Conservation (phyloP, 2,797 vertebrate species). For the Crax fasciolata region DNA sequence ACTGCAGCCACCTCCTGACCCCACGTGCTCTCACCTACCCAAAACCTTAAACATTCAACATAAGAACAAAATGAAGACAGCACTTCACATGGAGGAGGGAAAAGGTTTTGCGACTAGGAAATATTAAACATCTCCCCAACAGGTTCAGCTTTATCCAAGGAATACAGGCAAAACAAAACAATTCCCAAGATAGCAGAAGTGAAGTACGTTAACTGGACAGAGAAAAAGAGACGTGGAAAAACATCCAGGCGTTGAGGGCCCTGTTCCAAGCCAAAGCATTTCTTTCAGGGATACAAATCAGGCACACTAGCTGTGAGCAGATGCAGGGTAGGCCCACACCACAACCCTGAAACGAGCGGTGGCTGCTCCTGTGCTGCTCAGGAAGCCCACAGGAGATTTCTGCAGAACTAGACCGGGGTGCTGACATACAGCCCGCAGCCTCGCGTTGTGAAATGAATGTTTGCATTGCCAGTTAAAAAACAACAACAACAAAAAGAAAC, state of each 20-base stretch:
- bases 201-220: background rate
- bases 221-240: background rate
- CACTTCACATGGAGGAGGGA: background rate
- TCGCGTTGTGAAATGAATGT: slow-evolving; percentile 73
- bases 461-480: slow-evolving; percentile 58
- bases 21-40: background rate
- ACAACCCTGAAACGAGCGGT: background rate
- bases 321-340: background rate
- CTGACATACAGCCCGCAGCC: slow-evolving; percentile 32
- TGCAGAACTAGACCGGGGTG: slow-evolving; percentile 60
- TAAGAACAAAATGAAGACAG: background rate
- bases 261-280: slow-evolving; percentile 39
- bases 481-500: background rate
- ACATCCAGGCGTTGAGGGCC: background rate
- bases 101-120: background rate
- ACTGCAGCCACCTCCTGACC: background rate
- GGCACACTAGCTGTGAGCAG: background rate
- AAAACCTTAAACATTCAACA: background rate
- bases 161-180: background rate
- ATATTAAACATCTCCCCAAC: background rate
- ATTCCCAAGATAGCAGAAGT: background rate
- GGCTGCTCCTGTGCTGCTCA: slow-evolving; percentile 25
- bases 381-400: slow-evolving; percentile 44
- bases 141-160: background rate
- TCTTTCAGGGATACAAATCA: slow-evolving; percentile 18